phyloP scores from a whole-genome alignment of 1,140 invertebrate species.

The Magallana gigas region DNA sequence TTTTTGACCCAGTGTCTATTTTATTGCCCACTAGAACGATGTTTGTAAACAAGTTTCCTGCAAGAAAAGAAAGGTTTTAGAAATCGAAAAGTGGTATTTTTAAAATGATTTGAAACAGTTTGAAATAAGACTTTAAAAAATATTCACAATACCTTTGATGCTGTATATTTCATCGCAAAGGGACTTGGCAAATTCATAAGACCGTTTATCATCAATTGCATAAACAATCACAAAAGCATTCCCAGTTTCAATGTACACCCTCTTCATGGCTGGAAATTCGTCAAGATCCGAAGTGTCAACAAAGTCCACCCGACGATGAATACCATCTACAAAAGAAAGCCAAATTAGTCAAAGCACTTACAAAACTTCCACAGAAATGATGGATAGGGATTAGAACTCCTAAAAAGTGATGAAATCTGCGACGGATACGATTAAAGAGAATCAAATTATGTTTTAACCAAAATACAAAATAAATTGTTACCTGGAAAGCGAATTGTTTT shows the following conservation, averaged over 20 bases:
- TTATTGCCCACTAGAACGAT: not conserved
- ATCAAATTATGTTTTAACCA: not conserved
- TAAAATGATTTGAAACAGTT: too few relatives aligned
- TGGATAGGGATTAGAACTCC: not conserved
- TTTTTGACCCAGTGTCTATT: too few relatives aligned
- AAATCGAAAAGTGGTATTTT: too few relatives aligned
- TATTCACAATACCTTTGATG: too few relatives aligned
- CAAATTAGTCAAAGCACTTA: not conserved
- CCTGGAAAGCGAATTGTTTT: not conserved
- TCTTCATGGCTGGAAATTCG: not conserved
- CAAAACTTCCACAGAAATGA: not conserved
- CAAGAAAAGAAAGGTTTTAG: too few relatives aligned
- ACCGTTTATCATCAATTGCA: too few relatives aligned
- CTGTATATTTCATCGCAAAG: too few relatives aligned
- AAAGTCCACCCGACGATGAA: not conserved
- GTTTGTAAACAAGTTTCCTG: not conserved
- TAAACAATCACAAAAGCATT: not conserved
- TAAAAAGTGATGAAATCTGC: not conserved
- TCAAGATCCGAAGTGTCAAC: not conserved
- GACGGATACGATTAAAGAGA: too few relatives aligned
- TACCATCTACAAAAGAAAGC: not conserved
- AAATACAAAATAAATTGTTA: not conserved
- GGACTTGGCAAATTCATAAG: too few relatives aligned
- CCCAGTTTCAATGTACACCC: not conserved
- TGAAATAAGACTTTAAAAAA: too few relatives aligned